Evolutionary conservation across 2,113 vertebrate genomes (phyloP).

Genomic region (Ancistrus triradiatus): DNA sequence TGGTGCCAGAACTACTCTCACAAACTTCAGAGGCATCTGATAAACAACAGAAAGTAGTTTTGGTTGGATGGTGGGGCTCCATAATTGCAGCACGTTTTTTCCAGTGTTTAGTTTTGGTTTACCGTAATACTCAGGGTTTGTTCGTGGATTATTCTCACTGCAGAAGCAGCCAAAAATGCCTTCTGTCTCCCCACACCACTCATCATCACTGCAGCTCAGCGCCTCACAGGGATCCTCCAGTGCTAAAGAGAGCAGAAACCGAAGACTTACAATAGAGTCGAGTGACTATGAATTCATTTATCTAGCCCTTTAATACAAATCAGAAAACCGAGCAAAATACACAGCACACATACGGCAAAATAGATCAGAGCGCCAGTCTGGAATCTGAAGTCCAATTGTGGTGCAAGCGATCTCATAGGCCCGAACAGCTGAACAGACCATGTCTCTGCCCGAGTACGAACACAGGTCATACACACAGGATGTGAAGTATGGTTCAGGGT

Average conservation of each 20-base stretch:
- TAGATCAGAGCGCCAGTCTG: conserved; percentile 49
- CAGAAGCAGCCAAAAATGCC: conserved; percentile 59
- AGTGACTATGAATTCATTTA: too few relatives aligned
- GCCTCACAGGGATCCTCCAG: conserved; percentile 54
- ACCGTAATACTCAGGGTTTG: conserved; percentile 28
- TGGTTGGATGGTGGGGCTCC: too few relatives aligned
- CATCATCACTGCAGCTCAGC: conserved; percentile 54
- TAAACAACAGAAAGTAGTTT: neutral
- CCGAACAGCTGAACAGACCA: conserved; percentile 46
- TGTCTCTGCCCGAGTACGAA: conserved; percentile 55
- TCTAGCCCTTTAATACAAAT: neutral
- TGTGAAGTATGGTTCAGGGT: too few relatives aligned
- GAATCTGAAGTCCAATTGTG: too few relatives aligned
- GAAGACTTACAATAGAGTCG: too few relatives aligned
- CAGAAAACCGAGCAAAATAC: neutral
- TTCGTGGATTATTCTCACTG: conserved; percentile 66
- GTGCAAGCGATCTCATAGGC: conserved; percentile 57
- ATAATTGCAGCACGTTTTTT: too few relatives aligned
- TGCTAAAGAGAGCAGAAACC: conserved; percentile 31
- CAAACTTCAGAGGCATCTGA: conserved; percentile 54
- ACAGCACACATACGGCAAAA: conserved; percentile 47
- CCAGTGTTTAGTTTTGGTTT: conserved; percentile 42
- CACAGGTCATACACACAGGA: conserved; percentile 60
- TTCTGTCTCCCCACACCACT: conserved; percentile 62
- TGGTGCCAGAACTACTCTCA: conserved; percentile 42